Evolutionary conservation across 2,888 invertebrate genomes (phyloP).

Genomic region (Hedychridium roseum): DNA sequence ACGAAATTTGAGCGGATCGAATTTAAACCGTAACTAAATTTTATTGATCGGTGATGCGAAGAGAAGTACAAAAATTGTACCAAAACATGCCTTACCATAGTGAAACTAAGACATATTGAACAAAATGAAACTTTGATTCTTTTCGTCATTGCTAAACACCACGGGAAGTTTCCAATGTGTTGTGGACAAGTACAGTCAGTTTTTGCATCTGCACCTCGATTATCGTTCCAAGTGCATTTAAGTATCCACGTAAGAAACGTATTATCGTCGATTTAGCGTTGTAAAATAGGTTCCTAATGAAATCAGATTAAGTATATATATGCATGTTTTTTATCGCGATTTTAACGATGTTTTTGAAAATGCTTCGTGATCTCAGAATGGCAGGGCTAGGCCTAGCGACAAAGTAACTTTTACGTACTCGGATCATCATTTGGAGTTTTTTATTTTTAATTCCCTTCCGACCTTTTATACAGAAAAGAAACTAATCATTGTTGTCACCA

Average conservation of each 20-base stretch:
- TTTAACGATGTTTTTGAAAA: constrained; percentile 53
- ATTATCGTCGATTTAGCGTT: constrained; percentile 43
- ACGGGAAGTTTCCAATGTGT: constrained; percentile 9
- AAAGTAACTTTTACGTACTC: constrained; percentile 32
- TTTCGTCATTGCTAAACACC: constrained; percentile 25
- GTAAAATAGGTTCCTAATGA: constrained; percentile 51
- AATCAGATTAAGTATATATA: constrained; percentile 41
- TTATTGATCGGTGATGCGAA: constrained; percentile 18
- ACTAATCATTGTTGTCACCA: constrained; percentile 21
- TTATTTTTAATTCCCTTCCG: no score
- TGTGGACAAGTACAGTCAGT: constrained; percentile 12
- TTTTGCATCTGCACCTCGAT: constrained; percentile 34
- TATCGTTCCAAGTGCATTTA: constrained; percentile 54
- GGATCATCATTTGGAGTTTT: constrained; percentile 26
- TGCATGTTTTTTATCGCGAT: constrained; percentile 27
- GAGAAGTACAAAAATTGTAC: constrained; percentile 45
- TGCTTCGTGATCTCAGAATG: constrained; percentile 53
- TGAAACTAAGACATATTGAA: constrained; percentile 29
- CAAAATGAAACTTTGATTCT: constrained; percentile 26
- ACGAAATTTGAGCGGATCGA: no score
- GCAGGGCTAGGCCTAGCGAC: constrained; percentile 50
- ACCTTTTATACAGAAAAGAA: no score
- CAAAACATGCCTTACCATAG: constrained; percentile 39
- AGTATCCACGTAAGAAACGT: constrained; percentile 43
- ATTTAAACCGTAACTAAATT: no score